Conservation (phyloP, 2,888 invertebrate genomes). For the Drosophila histrio region DNA sequence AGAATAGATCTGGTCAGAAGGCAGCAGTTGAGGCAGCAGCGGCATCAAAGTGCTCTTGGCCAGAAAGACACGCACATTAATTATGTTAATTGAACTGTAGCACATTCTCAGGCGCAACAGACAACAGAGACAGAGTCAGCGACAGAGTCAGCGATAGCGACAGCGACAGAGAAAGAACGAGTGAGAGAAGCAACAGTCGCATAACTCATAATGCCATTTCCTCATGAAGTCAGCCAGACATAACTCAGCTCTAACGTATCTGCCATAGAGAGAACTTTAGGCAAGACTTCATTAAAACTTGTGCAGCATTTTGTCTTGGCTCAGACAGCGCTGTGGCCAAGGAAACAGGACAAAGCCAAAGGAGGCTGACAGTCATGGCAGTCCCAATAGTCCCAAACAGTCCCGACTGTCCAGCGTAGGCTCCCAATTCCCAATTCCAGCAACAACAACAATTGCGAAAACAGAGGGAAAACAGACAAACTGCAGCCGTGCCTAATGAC, state of each 20-base stretch:
- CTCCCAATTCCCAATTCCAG: conserved; percentile 19
- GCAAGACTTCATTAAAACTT: conserved; percentile 74
- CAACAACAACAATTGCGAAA: conserved; percentile 14
- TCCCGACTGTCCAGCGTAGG: conserved; percentile 10
- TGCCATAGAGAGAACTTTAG: conserved; percentile 46
- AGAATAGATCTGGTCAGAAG: conserved; percentile 3
- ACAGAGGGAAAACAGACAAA: conserved; percentile 50
- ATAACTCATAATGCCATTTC: conserved; percentile 75
- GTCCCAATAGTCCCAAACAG: not conserved
- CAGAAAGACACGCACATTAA: conserved; percentile 61
- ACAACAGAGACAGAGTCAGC: not conserved
- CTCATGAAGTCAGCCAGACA: conserved; percentile 48
- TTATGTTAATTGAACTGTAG: conserved; percentile 74
- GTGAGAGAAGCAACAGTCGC: conserved; percentile 47
- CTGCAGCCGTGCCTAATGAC: conserved; percentile 73
- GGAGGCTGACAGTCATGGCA: conserved; percentile 9
- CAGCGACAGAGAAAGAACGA: conserved; percentile 5
- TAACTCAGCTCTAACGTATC: conserved; percentile 40
- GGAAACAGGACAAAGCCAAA: conserved; percentile 49
- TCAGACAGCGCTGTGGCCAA: conserved; percentile 13
- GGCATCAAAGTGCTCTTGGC: conserved; percentile 25
- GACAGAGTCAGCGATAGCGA: not conserved
- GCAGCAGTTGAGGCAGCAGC: conserved; percentile 8
- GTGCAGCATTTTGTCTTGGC: conserved; percentile 43
- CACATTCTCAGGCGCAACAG: conserved; percentile 41